Base-by-base conservation (phyloP, 2,797 vertebrate genomes). In the Hippocampus kuda region DNA sequence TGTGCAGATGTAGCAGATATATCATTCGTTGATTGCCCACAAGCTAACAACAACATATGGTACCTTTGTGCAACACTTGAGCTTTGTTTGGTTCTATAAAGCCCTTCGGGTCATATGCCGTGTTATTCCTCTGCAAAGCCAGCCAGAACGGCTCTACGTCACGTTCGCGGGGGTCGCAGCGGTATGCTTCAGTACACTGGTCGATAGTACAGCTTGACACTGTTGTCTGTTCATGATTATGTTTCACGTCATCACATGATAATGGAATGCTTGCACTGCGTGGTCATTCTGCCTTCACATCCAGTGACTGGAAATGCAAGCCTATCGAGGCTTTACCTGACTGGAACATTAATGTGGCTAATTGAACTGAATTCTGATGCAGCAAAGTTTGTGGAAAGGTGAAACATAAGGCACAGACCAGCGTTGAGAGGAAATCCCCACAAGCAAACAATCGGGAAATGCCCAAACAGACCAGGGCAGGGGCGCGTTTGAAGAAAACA, bases 401-500 rank as follows among this genome's bases (percentile, higher is more conserved):
- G 30, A 38, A 61, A 7, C 18, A 38, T 22, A 18, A 16, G 30
- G 27, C 30, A 38, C 30, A 9, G 34, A 34, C 0, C 27, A 34
- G 57, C 15, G 7, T 30, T 18, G 13, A 16, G 22, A 64, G 63
- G 26, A 44, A 65, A 46, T 46, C 24, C 63, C 63, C 24, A 65
- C 15, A 48, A 30, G 44, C n/a, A 13, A 26, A 48, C 44, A 65
- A 18, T 46, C 13, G 79, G 80, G 81, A 74, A 77, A 72, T 61
- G 54, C 80, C 76, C 48, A 27, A 66, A 79, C 70, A 16, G 13
- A 38, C 34, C 34, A 38, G 34, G 34, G 34, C 67, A 48, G 65
- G 67, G 68, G 68, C 68, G 49, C 67, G 70, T 82, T 74, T 81
- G 42, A 57, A 77, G 68, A 69, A 79, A 84, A 72, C 76, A 79